Percentiles rank a stretch among this genome's conserved stretches.
Evolutionary conservation across 2,113 vertebrate species (phyloP).

Genomic region (Psilopogon haemacephalus): DNA sequence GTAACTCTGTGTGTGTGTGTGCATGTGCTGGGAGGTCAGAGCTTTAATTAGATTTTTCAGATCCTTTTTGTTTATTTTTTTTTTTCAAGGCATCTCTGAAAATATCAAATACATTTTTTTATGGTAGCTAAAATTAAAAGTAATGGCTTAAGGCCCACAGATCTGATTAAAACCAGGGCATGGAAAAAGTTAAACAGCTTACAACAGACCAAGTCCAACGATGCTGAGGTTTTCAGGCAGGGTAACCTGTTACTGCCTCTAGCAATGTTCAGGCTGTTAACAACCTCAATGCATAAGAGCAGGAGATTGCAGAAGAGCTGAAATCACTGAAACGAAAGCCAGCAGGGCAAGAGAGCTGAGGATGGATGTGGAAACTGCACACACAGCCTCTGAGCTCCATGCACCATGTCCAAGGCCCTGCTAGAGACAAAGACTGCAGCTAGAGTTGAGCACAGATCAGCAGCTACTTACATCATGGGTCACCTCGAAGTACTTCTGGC

Average conservation of each 20-base stretch:
- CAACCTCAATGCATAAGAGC: neutral
- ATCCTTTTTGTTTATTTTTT: neutral
- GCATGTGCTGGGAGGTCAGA: neutral
- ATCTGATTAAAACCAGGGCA: neutral
- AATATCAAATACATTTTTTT: neutral
- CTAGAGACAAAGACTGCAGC: slow-evolving; percentile 21
- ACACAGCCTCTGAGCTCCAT: slow-evolving; percentile 20
- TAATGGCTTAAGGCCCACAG: neutral
- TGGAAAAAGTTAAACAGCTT: neutral
- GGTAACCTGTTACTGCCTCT: neutral
- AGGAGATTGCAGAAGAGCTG: neutral
- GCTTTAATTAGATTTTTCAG: neutral
- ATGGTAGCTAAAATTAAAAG: too few species aligned
- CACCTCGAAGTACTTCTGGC: slow-evolving; percentile 97
- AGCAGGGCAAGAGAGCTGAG: slow-evolving; percentile 60
- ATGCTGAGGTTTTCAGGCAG: neutral
- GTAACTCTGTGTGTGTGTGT: neutral
- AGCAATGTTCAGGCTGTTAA: neutral
- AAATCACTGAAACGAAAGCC: slow-evolving; percentile 49
- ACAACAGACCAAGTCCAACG: neutral
- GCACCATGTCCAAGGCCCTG: slow-evolving; percentile 26
- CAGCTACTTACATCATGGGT: slow-evolving; percentile 89
- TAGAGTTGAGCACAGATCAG: slow-evolving; percentile 33
- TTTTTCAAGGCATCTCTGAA: neutral
- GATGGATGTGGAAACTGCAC: slow-evolving; percentile 56